Base-by-base conservation (phyloP, 2,113 vertebrate genomes). In the Heterocephalus glaber region DNA sequence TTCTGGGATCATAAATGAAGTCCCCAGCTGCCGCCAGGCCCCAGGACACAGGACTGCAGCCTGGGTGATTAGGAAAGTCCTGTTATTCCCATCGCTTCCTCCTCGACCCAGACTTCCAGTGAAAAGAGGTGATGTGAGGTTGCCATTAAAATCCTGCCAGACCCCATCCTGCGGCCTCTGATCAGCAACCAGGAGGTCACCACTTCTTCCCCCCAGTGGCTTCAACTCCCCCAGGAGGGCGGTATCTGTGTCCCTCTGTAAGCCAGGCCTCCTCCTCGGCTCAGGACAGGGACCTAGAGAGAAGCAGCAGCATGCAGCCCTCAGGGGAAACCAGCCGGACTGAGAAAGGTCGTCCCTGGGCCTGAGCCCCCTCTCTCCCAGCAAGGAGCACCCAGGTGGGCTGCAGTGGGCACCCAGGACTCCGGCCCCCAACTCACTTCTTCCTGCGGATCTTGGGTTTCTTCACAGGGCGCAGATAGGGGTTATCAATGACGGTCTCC, bases 381-480 rank as follows among this genome's bases (percentile, higher is more conserved):
- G 92, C 33, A 26, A n/a, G 92, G 41, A 70, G 65, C 81, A 90
- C 28, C 93, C 61, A 28, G 30, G 81, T n/a, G 14, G 65, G 52
- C 41, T 10, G 0, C 61, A 74, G 66, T 38, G 10, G 65, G 30
- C 41, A 44, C 66, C 60, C 49, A 2, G 90, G 65, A 38, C 81
- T 86, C 85, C 28, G 12, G 91, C 66, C 74, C 83, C 84, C 70
- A 68, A 56, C 95, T 99, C 98, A 99, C 98, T 99, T 99, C 99
- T 99, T 99, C 98, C 99, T 98, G 95, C 99, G 99, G 90, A 99
- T 99, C 98, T 99, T 99, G 97, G 99, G 99, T 87, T 99, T 99
- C 97, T 99, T 99, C 81, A 99, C 99, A 0, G 99, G 99, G 4
- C 99, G 97, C n/a, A 99, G 99, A 68, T 99, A 99, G 12, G 99